Conservation (phyloP, 2,113 vertebrate genomes). For the Brienomyrus longianalis region DNA sequence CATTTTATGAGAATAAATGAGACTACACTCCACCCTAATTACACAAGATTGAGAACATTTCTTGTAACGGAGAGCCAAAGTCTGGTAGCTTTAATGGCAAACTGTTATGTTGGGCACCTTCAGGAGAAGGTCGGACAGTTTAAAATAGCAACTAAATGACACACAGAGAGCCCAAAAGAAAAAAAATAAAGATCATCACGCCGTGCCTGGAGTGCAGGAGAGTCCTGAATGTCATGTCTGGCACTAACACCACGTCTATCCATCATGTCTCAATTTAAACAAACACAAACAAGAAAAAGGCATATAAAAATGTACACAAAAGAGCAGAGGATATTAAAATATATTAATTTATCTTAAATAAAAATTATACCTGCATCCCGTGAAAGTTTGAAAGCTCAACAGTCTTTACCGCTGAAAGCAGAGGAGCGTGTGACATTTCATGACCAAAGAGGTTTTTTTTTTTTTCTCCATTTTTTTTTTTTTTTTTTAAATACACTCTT, state of each 20-base stretch:
- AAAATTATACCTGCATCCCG: constrained; percentile 43
- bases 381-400: constrained; percentile 27
- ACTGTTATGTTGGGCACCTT: constrained; percentile 44
- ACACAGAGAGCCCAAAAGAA: constrained; percentile 39
- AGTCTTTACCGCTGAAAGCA: constrained; percentile 28
- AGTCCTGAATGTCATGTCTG: constrained; percentile 2
- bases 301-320: constrained; percentile 39
- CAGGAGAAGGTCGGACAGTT: constrained; percentile 32
- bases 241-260: not conserved
- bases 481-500: not conserved
- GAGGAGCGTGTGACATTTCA: constrained; percentile 18
- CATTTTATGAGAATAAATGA: constrained; percentile 47
- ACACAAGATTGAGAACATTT: constrained; percentile 48
- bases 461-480: not conserved
- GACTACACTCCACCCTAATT: constrained; percentile 43
- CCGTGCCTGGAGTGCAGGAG: constrained; percentile 24
- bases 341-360: constrained; percentile 66
- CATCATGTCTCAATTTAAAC: not conserved
- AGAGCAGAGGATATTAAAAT: constrained; percentile 49
- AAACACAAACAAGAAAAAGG: constrained; percentile 15
- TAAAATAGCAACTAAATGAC: constrained; percentile 39
- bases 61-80: constrained; percentile 40
- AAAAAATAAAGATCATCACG: not conserved
- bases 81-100: constrained; percentile 40
- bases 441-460: constrained; percentile 25